phyloP scores from a whole-genome alignment of 2,888 invertebrate species.

The Homarus gammarus region DNA sequence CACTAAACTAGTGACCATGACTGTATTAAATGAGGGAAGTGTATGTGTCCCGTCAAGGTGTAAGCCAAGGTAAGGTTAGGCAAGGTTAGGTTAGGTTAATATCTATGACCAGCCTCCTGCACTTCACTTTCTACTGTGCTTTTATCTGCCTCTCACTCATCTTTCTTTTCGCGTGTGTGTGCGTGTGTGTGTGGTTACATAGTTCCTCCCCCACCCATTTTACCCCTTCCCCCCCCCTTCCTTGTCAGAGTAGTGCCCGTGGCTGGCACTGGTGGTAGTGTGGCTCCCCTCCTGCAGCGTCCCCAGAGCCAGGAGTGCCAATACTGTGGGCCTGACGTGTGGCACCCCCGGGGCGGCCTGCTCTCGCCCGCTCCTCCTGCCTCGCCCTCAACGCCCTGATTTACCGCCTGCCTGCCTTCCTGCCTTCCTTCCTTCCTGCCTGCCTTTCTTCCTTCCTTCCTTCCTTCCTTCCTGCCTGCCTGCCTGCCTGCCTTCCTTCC shows the following conservation, averaged over 20 bases:
- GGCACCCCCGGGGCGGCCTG: conserved; percentile 44
- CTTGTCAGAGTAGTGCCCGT: neutral
- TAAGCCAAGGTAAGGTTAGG: too few relatives aligned
- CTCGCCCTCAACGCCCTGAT: conserved; percentile 40
- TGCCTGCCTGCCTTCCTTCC: neutral
- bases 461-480: neutral
- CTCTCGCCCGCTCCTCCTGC: conserved; percentile 27
- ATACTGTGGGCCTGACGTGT: conserved; percentile 55
- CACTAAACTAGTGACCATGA: too few relatives aligned
- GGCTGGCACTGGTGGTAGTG: neutral
- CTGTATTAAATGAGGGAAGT: too few relatives aligned
- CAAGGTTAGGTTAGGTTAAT: too few relatives aligned
- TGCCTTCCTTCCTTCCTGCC: neutral
- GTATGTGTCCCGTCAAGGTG: too few relatives aligned
- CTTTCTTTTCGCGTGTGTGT: conserved; percentile 13
- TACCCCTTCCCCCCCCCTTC: neutral
- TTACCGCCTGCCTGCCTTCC: conserved; percentile 30
- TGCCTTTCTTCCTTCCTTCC: neutral
- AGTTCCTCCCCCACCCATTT: too few relatives aligned
- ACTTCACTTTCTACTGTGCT: too few relatives aligned
- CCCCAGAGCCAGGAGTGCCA: conserved; percentile 44
- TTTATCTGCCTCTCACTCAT: too few relatives aligned
- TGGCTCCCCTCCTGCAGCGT: neutral
- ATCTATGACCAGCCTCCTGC: too few relatives aligned
- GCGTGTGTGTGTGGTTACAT: conserved; percentile 20